A percentile compares a stretch with the other conserved stretches of the same genome.
Evolutionary conservation across 2,113 vertebrate genomes (phyloP).

Genomic region (Zootoca vivipara): DNA sequence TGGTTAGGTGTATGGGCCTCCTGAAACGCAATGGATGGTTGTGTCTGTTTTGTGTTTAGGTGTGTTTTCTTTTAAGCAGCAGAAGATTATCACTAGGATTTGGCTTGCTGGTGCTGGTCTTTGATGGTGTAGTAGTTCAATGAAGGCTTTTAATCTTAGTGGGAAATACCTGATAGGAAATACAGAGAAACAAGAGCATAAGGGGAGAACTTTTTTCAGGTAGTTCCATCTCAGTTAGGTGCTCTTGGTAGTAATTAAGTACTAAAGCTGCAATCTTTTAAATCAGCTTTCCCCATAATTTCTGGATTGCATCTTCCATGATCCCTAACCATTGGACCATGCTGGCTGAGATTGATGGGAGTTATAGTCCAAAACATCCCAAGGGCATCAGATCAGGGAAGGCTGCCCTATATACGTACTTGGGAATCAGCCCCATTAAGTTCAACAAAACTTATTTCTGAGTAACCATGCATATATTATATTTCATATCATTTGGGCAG

Average conservation of each 20-base stretch:
- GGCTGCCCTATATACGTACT: background rate
- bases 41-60: background rate
- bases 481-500: background rate
- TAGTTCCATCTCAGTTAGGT: background rate
- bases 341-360: too few relatives aligned
- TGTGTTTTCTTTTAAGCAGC: background rate
- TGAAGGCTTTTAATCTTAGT: background rate
- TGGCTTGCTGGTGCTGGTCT: background rate
- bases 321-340: too few relatives aligned
- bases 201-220: background rate
- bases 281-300: too few relatives aligned
- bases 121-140: background rate
- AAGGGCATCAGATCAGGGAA: too few relatives aligned
- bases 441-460: background rate
- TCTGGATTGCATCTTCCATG: too few relatives aligned
- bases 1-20: background rate
- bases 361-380: too few relatives aligned
- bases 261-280: background rate
- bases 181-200: background rate
- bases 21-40: background rate
- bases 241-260: background rate
- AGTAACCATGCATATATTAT: background rate
- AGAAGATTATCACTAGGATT: background rate
- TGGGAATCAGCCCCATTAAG: background rate
- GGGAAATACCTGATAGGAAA: background rate